Percentiles rank a stretch among this genome's conserved stretches.
phyloP scores from a whole-genome alignment of 2,888 invertebrate genomes.

The Podabrus alpinus region DNA sequence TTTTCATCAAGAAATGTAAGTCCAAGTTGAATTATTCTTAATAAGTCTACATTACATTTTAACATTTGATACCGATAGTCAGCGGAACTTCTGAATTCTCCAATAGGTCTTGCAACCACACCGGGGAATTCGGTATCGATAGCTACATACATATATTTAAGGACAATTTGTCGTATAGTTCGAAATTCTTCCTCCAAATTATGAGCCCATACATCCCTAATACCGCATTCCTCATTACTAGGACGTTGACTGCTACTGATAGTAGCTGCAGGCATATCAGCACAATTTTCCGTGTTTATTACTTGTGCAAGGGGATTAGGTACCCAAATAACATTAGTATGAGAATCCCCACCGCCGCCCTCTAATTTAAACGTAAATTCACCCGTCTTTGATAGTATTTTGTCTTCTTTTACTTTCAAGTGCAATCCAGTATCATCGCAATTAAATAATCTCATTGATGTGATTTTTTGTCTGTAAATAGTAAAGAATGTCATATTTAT shows the following conservation, averaged over 20 bases:
- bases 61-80: constrained; percentile 94
- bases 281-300: constrained; percentile 50
- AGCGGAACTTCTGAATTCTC: constrained; percentile 88
- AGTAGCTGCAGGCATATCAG: constrained; percentile 74
- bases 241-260: constrained; percentile 64
- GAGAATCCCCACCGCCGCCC: constrained; percentile 35
- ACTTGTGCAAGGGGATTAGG: constrained; percentile 49
- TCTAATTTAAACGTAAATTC: constrained; percentile 36
- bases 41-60: constrained; percentile 95
- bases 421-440: constrained; percentile 44
- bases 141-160: constrained; percentile 82
- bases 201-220: constrained; percentile 96
- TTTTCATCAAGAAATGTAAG: constrained; percentile 97
- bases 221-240: constrained; percentile 87
- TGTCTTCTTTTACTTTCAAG: constrained; percentile 44
- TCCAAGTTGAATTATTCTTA: constrained; percentile 95
- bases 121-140: constrained; percentile 99
- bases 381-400: constrained; percentile 39
- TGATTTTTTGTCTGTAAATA: constrained; percentile 43
- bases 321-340: constrained; percentile 52
- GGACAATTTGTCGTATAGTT: constrained; percentile 87
- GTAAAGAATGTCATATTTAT: constrained; percentile 15
- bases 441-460: constrained; percentile 50
- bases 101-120: constrained; percentile 95
- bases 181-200: constrained; percentile 97